Base-by-base conservation (phyloP, 1,140 invertebrate genomes). In the Halictus rubicundus region DNA sequence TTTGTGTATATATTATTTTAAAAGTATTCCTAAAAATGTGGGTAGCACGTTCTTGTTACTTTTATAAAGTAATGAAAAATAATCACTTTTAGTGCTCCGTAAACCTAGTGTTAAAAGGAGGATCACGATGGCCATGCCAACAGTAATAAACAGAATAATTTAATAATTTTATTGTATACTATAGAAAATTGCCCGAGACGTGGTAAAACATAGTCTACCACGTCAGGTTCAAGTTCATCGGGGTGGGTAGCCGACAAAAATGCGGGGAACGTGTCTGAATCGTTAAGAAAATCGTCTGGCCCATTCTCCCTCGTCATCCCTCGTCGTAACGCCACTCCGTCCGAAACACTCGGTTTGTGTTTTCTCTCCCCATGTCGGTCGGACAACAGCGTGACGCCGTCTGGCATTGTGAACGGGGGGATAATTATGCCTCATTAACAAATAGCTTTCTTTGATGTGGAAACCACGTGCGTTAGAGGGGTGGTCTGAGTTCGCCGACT, bases 391-490 rank as follows among this genome's bases (percentile, higher is more conserved):
- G 82, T 78, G 80, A 78, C 77, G 78, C 57, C 78, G 81, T 68
- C 73, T 76, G 52, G 63, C 75, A 86, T 87, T 87, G 86, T 87
- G 72, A 68, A n/a, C 9, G 39, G 61, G 46, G 49, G 66, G 84
- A 88, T 89, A 90, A 90, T 88, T 89, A 90, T 78, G 84, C 83
- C 85, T 89, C 88, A 88, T 89, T 89, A 89, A 89, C 88, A 89
- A 89, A 89, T 89, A 89, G 84, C 88, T 77, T 89, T 84, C 88
- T 90, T 89, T 90, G 88, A 90, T 87, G 82, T 87, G 79, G 64
- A 73, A 83, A 82, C 78, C 84, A 88, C 85, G 80, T 87, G 80
- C 73, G 52, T 25, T 37, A 8, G 39, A n/a, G 54, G 76, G 76
- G 32, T 59, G 76, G 69, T 72, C 63, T 49, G 27, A 27, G 69